Conservation (phyloP, 2,797 vertebrate genomes). For the Bradypodion ventrale region DNA sequence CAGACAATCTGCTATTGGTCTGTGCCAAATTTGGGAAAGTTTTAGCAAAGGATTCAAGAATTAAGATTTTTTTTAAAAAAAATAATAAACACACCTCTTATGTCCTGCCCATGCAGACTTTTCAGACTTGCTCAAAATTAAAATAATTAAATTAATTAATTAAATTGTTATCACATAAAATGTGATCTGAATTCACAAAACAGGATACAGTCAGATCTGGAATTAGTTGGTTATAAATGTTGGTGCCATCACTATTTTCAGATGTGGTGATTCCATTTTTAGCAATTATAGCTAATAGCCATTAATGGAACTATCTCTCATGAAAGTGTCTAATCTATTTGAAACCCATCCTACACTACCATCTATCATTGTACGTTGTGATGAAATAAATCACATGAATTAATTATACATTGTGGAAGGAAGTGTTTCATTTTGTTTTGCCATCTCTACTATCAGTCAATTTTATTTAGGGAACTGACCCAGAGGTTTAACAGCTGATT, state of each 20-base stretch:
- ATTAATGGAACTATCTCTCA: conserved; percentile 8
- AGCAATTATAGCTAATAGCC: conserved; percentile 14
- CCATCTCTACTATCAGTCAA: not conserved
- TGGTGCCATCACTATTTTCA: not conserved
- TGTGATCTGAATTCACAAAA: not conserved
- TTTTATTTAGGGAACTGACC: not conserved
- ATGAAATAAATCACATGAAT: not conserved
- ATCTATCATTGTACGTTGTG: conserved; percentile 1
- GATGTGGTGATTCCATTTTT: not conserved
- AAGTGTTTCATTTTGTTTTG: not conserved
- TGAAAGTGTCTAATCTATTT: conserved; percentile 26
- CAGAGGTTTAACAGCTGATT: not conserved
- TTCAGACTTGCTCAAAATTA: no score
- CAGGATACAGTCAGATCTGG: not conserved
- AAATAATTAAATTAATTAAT: no score
- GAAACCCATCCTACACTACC: not conserved
- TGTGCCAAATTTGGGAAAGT: no score
- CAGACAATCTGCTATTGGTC: no score
- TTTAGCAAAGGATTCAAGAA: no score
- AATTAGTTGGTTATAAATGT: not conserved
- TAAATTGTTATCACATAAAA: no score
- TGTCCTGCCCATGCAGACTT: no score
- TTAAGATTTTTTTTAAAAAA: no score
- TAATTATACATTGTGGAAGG: not conserved
- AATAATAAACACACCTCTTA: no score